phyloP scores from a whole-genome alignment of 2,797 vertebrate genomes.

The Tinamus major region DNA sequence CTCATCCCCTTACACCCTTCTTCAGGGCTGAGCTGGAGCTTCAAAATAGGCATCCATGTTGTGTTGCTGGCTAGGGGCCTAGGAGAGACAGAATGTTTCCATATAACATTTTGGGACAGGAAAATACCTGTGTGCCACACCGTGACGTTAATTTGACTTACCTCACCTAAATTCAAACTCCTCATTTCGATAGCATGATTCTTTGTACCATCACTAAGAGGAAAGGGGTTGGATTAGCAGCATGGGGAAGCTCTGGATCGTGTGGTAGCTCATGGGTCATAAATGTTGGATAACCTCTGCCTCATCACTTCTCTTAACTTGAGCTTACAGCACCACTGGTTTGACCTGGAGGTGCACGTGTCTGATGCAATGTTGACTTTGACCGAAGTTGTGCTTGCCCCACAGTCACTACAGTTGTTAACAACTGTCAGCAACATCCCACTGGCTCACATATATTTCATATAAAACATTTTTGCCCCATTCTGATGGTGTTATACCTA shows the following conservation, averaged over 20 bases:
- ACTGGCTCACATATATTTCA: not conserved
- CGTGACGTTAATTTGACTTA: accelerated
- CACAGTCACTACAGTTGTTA: not conserved
- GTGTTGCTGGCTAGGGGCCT: not conserved
- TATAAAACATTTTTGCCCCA: not conserved
- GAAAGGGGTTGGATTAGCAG: not conserved
- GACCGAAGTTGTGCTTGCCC: not conserved
- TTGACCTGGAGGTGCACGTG: not conserved
- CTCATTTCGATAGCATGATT: not conserved
- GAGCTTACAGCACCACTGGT: not conserved
- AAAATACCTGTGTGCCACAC: not conserved
- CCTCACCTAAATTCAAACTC: not conserved
- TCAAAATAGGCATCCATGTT: accelerated
- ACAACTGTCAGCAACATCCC: not conserved
- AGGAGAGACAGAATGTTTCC: accelerated
- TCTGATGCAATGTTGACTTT: not conserved
- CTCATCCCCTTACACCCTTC: not conserved
- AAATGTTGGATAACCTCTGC: not conserved
- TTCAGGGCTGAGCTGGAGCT: not conserved
- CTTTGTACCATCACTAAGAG: not conserved
- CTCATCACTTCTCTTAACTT: not conserved
- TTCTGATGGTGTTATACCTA: not conserved
- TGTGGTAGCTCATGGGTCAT: no score
- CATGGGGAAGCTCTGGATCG: not conserved
- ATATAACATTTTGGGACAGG: not conserved